These are phyloP conservation scores for Drosophila elegans DNA, from an alignment of 1,140 invertebrate species.

Conservation along the genomic window DNA sequence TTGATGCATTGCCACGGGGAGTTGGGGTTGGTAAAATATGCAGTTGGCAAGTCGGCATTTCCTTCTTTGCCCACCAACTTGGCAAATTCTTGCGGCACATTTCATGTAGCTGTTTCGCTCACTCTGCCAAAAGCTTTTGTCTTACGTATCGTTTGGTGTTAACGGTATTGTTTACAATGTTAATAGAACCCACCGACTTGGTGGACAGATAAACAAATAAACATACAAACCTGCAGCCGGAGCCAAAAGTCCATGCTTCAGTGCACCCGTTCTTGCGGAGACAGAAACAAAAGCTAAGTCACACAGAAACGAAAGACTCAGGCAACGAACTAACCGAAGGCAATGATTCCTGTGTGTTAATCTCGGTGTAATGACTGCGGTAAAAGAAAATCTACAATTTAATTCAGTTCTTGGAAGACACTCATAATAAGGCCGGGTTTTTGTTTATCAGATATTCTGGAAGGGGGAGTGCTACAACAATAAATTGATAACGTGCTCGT, in stretches of 20 bases:
- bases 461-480: neutral
- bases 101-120: constrained; percentile 34
- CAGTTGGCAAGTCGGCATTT: constrained; percentile 44
- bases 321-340: constrained; percentile 62
- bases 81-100: constrained; percentile 65
- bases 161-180: constrained; percentile 80
- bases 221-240: constrained; percentile 29
- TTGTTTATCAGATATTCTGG: constrained; percentile 16
- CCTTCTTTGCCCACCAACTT: constrained; percentile 21
- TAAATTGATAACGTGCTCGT: constrained; percentile 1
- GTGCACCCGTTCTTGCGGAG: constrained; percentile 43
- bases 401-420: constrained; percentile 36
- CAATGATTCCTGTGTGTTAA: constrained; percentile 37
- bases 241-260: constrained; percentile 55
- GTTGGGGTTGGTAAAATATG: constrained; percentile 33
- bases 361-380: constrained; percentile 15
- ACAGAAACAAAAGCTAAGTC: constrained; percentile 22
- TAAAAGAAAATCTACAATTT: constrained; percentile 26
- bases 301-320: constrained; percentile 69
- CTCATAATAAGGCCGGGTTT: constrained; percentile 4
- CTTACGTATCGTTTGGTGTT: constrained; percentile 62
- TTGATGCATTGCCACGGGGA: constrained; percentile 49
- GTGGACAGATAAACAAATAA: constrained; percentile 71
- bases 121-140: constrained; percentile 17
- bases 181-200: constrained; percentile 69